phyloP scores from a whole-genome alignment of 1,140 invertebrate genomes.

The Pseudomyrmex sp. region DNA sequence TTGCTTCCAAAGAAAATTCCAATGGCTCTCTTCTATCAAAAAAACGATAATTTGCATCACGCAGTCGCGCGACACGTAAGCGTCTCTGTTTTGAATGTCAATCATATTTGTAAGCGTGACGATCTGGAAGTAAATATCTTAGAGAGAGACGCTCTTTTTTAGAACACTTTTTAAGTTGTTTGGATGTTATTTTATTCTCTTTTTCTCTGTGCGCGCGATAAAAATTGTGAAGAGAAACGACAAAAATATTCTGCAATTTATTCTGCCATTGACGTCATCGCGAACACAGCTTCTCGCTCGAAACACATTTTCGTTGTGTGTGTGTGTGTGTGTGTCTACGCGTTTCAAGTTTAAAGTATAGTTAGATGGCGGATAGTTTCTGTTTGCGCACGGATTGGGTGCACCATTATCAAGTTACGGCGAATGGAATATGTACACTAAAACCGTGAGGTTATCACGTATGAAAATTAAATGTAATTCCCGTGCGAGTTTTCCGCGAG shows the following conservation, averaged over 20 bases:
- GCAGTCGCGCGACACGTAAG: not conserved
- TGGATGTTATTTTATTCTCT: too few species aligned
- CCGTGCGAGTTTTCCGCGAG: conserved; percentile 17
- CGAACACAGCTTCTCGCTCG: too few species aligned
- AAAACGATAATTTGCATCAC: conserved; percentile 32
- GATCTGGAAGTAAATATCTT: not conserved
- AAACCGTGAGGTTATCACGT: conserved; percentile 17
- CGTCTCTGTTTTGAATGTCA: not conserved
- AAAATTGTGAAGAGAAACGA: too few species aligned
- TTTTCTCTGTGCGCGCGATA: too few species aligned
- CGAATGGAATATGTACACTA: not conserved
- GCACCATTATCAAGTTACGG: conserved; percentile 6
- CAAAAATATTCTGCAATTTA: too few species aligned
- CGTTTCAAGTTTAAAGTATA: not conserved
- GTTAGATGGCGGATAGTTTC: not conserved
- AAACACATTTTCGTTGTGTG: not conserved
- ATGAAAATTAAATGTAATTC: conserved; percentile 50
- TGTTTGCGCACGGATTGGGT: not conserved
- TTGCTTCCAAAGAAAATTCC: conserved; percentile 30
- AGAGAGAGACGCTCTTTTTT: too few species aligned
- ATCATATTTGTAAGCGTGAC: conserved; percentile 4
- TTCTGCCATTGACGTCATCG: too few species aligned
- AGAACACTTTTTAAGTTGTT: too few species aligned
- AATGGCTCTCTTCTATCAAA: conserved; percentile 14
- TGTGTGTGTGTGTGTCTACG: not conserved